These are phyloP conservation scores for Drosophila emarginata DNA, from an alignment of 2,888 invertebrate genomes.

Conservation along the genomic window DNA sequence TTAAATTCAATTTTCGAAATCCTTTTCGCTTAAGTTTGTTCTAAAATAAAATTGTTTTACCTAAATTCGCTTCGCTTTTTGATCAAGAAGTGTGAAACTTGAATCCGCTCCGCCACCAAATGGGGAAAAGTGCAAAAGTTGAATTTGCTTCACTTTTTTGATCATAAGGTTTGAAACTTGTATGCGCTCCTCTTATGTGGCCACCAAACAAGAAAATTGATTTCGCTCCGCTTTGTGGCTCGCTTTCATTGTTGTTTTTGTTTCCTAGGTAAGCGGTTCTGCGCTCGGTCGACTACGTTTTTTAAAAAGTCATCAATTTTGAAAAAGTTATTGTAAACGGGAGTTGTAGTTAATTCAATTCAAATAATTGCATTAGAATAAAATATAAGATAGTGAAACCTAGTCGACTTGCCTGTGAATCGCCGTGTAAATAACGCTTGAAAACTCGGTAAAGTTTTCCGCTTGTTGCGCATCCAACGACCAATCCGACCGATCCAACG, in stretches of 20 bases:
- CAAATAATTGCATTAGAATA: background rate
- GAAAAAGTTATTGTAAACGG: background rate
- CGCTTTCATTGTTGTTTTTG: background rate
- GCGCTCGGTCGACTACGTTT: background rate
- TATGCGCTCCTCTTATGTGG: background rate
- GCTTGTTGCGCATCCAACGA: background rate
- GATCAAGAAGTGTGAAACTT: no score
- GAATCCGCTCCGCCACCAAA: background rate
- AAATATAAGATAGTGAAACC: background rate
- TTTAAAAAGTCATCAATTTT: background rate
- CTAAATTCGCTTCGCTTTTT: no score
- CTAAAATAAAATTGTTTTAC: no score
- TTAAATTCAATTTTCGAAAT: no score
- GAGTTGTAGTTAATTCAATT: background rate
- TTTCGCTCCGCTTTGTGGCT: background rate
- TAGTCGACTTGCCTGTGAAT: background rate
- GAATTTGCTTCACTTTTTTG: background rate
- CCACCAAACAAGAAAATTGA: no score
- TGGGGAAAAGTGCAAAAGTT: background rate
- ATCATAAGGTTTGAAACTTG: background rate
- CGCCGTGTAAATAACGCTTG: background rate
- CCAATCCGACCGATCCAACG: no score
- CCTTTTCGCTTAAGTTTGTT: no score
- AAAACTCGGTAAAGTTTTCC: background rate
- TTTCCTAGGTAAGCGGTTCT: background rate